Percentiles rank a stretch among this genome's conserved stretches.
phyloP scores from a whole-genome alignment of 2,797 vertebrate species.

The Aselliscus stoliczkanus region DNA sequence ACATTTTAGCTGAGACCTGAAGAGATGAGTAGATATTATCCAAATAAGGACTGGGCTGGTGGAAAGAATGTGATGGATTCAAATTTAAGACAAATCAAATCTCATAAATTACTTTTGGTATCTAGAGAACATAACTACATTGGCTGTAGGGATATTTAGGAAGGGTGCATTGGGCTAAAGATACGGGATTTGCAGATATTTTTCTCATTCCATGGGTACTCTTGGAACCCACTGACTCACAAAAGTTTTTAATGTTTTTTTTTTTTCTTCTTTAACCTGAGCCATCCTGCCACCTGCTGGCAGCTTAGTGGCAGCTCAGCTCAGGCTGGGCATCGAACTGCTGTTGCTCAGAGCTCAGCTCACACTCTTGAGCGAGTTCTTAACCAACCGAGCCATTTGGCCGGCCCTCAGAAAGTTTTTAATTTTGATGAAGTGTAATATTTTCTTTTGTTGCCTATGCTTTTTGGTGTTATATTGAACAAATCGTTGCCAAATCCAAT shows the following conservation, averaged over 20 bases:
- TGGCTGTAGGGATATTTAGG: not conserved
- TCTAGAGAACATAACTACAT: not conserved
- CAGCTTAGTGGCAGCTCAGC: no score
- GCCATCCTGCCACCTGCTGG: no score
- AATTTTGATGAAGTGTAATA: not conserved
- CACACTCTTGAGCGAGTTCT: no score
- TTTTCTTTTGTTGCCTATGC: not conserved
- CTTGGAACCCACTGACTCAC: not conserved
- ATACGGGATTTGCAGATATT: not conserved
- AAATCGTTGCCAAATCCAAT: not conserved
- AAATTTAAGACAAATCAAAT: not conserved
- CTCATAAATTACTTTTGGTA: not conserved
- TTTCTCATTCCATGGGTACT: not conserved
- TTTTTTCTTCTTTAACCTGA: no score
- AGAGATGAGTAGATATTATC: not conserved
- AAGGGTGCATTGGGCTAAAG: not conserved
- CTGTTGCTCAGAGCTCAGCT: no score
- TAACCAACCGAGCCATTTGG: no score
- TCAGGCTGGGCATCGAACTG: no score
- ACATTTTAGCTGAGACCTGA: not conserved
- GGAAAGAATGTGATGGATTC: not conserved
- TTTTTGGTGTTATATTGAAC: not conserved
- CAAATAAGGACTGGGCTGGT: not conserved
- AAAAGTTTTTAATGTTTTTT: not conserved
- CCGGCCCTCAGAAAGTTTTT: no score